These are phyloP conservation scores for Phoronis australis DNA, from an alignment of 2,888 invertebrate species.

Conservation along the genomic window DNA sequence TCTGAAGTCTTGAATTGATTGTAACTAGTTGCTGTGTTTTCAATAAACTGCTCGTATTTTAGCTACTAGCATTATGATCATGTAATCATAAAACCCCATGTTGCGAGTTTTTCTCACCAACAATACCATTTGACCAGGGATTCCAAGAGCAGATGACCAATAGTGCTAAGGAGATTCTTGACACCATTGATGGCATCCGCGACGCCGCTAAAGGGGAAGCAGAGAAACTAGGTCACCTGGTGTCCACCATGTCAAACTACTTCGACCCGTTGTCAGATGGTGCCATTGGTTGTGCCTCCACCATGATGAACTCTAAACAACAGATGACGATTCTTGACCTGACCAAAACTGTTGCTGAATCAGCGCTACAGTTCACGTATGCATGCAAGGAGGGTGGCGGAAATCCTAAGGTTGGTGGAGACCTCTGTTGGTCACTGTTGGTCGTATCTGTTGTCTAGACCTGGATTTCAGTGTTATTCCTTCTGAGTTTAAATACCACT, in stretches of 20 bases:
- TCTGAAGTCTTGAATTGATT: no score
- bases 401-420: constrained; percentile 83
- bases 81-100: no score
- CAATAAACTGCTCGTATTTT: no score
- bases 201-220: constrained; percentile 84
- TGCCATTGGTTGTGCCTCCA: constrained; percentile 71
- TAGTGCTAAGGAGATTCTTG: constrained; percentile 72
- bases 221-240: constrained; percentile 86
- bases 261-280: constrained; percentile 81
- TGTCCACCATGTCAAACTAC: constrained; percentile 55
- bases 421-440: no score
- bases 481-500: no score
- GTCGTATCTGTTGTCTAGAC: no score
- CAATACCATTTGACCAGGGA: constrained; percentile 55
- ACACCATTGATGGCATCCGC: constrained; percentile 78
- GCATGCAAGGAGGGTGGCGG: constrained; percentile 86
- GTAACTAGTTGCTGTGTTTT: no score
- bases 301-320: constrained; percentile 78
- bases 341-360: constrained; percentile 89
- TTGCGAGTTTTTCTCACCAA: no score
- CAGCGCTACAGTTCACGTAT: constrained; percentile 77
- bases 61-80: no score
- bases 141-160: constrained; percentile 57
- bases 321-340: constrained; percentile 85
- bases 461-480: no score